phyloP scores from a whole-genome alignment of 2,888 invertebrate genomes.

The Lamellibrachia satsuma region DNA sequence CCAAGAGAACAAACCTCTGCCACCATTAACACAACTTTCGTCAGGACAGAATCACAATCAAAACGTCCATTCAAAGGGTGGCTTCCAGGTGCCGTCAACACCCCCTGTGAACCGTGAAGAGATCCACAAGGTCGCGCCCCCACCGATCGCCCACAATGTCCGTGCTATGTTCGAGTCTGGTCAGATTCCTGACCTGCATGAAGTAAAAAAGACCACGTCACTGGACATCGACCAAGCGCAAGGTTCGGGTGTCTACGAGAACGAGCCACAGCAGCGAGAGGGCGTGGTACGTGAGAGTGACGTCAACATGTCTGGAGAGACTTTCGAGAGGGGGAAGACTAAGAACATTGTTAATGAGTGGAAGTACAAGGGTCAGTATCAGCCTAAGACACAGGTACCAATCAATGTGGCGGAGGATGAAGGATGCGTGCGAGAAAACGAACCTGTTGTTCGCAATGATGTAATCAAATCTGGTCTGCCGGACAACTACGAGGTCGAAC shows the following conservation, averaged over 20 bases:
- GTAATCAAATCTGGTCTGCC: slow-evolving; percentile 3
- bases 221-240: slow-evolving; percentile 21
- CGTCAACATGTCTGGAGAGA: slow-evolving; percentile 20
- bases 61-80: not conserved
- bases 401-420: slow-evolving; percentile 28
- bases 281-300: slow-evolving; percentile 32
- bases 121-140: slow-evolving; percentile 44
- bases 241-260: slow-evolving; percentile 40
- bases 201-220: slow-evolving; percentile 32
- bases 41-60: not conserved
- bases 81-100: not conserved
- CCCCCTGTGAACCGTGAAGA: slow-evolving; percentile 39
- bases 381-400: slow-evolving; percentile 8
- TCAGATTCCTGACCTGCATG: slow-evolving; percentile 37
- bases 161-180: slow-evolving; percentile 43
- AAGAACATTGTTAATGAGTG: slow-evolving; percentile 23
- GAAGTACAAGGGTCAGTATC: slow-evolving; percentile 18
- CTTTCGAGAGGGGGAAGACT: slow-evolving; percentile 22
- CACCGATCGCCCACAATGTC: slow-evolving; percentile 43
- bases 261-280: slow-evolving; percentile 37
- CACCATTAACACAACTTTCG: not conserved
- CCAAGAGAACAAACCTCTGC: slow-evolving; percentile 3
- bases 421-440: slow-evolving; percentile 26
- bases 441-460: slow-evolving; percentile 18
- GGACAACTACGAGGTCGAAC: slow-evolving; percentile 18